Base-by-base conservation (phyloP, 2,888 invertebrate species). In the Oscheius sp. region DNA sequence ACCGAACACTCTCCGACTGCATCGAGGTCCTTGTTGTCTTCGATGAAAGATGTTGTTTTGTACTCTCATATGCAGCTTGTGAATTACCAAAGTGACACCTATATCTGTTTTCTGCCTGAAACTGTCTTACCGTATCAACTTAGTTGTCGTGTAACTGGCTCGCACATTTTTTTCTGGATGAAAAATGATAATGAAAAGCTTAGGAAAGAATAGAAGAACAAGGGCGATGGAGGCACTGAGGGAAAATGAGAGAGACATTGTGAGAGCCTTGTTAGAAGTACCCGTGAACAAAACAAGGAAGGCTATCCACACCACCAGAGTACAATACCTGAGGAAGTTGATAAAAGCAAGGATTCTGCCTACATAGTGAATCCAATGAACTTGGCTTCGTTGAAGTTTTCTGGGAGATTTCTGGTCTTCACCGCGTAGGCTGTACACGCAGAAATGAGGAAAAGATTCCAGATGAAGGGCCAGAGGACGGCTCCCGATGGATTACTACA, bases 221-320 rank as follows among this genome's bases (percentile, higher is more conserved):
- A 92, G 90, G 4, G 77, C 75, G 20, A 77, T 75, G 0, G 74
- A 72, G 17, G 77, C 77, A 24, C 73, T 73, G 20, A 77, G 33
- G 12, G 74, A 75, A 63, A 68, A 79, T 41, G 91, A 91, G 87
- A 92, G 89, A 81, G 91, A 91, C 89, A 89, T 87, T 5, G 89
- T 89, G 41, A 89, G 70, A 12, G 76, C 82, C 73, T 85, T 84
- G 69, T 81, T 77, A 28, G 76, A 90, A 78, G 91, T 95, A 74
- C 95, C 95, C 87, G 96, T 95, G 89, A 96, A 96, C 57, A 97
- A 90, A 5, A 96, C 95, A 67, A 97, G 94, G 88, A 97, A 97
- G 22, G 97, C 97, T 77, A 95, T 89, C 97, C 97, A 97, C n/a
- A 84, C 83, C 6, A 84, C 84, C 24, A 84, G 67, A n/a, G 84